Evolutionary conservation across 1,140 invertebrate species (phyloP).

Genomic region (Cyclargus thomasi): DNA sequence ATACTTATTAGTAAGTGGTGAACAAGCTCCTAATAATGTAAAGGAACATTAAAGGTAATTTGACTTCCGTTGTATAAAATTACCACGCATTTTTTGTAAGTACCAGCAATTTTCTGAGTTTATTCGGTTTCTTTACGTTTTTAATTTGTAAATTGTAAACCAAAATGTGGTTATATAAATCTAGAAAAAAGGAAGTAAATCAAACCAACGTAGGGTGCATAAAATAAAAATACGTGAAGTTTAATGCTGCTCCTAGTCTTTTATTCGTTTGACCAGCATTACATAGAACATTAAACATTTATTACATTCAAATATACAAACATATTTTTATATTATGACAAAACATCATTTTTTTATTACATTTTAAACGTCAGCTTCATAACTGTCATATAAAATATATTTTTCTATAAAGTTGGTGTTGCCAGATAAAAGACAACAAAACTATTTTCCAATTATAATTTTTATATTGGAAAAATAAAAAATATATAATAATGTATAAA

Average conservation of each 20-base stretch:
- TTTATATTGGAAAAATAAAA: background rate
- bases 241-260: slow-evolving; percentile 26
- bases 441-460: background rate
- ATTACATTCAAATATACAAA: slow-evolving; percentile 53
- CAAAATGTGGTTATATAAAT: no score
- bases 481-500: background rate
- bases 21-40: no score
- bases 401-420: background rate
- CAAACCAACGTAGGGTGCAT: no score
- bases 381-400: no score
- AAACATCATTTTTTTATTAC: background rate
- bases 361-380: background rate
- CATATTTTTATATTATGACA: slow-evolving; percentile 24
- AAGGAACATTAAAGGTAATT: no score
- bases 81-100: no score
- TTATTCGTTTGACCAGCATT: slow-evolving; percentile 37
- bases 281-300: slow-evolving; percentile 37
- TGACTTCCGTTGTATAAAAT: no score
- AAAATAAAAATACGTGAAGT: background rate
- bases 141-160: no score
- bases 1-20: no score
- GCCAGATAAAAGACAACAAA: background rate
- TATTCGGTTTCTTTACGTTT: no score
- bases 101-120: no score
- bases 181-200: no score